Conservation (phyloP, 2,113 vertebrate genomes). For the Panurus biarmicus region DNA sequence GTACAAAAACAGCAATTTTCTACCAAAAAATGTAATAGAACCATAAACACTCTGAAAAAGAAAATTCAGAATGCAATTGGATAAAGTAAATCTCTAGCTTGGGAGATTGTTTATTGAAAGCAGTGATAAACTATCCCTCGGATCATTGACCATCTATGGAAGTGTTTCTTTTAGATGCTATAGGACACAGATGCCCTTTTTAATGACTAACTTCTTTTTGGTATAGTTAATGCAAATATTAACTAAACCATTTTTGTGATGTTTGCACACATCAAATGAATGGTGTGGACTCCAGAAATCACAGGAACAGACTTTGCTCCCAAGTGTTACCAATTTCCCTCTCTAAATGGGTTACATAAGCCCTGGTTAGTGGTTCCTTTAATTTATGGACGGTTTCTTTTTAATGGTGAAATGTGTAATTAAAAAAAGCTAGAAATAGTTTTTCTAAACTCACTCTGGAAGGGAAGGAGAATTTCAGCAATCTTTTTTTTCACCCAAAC, state of each 20-base stretch:
- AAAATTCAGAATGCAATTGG: not conserved
- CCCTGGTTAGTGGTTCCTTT: slow-evolving; percentile 64
- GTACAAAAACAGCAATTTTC: not conserved
- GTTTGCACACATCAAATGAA: slow-evolving; percentile 66
- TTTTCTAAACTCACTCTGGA: slow-evolving; percentile 66
- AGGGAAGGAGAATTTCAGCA: slow-evolving; percentile 53
- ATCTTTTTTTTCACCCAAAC: slow-evolving; percentile 68
- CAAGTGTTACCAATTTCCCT: slow-evolving; percentile 76
- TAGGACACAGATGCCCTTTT: not conserved
- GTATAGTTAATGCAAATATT: not conserved
- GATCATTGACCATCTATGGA: not conserved
- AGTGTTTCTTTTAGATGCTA: not conserved
- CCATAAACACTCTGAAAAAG: not conserved
- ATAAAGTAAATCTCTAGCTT: not conserved
- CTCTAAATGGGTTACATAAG: slow-evolving; percentile 75
- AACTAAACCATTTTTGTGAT: not conserved
- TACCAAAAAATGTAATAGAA: not conserved
- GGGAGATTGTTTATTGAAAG: not conserved
- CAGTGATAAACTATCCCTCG: not conserved
- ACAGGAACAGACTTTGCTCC: slow-evolving; percentile 66
- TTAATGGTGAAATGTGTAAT: slow-evolving; percentile 68
- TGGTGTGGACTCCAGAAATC: slow-evolving; percentile 57
- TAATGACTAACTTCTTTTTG: not conserved
- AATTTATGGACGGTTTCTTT: slow-evolving; percentile 52
- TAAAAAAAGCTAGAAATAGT: slow-evolving; percentile 75